phyloP scores from a whole-genome alignment of 2,797 vertebrate species.

The Pelochelys cantorii region DNA sequence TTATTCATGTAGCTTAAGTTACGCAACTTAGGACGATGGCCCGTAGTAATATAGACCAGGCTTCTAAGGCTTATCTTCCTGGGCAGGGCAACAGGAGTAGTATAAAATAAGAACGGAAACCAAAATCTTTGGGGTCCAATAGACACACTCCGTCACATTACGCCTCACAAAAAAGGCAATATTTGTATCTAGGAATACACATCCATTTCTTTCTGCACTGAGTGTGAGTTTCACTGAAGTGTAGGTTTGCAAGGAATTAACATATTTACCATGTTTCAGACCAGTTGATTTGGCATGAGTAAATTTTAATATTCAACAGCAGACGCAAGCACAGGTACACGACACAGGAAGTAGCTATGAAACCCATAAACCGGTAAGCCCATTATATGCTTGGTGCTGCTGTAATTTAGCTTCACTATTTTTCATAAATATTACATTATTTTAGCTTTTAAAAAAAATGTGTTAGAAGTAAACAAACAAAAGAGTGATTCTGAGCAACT shows the following conservation, averaged over 20 bases:
- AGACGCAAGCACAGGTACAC: background rate
- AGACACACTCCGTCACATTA: fast-evolving
- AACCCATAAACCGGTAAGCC: background rate
- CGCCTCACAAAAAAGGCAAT: background rate
- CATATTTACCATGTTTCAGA: background rate
- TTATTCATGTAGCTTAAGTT: no score
- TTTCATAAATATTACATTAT: background rate
- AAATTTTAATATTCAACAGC: background rate
- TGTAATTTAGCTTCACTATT: background rate
- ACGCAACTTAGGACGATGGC: no score
- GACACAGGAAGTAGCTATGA: background rate
- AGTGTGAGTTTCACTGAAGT: background rate
- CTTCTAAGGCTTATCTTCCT: background rate
- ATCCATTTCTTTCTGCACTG: background rate
- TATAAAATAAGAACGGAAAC: background rate
- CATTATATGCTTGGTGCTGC: background rate
- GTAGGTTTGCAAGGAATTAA: background rate
- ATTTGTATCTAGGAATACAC: background rate
- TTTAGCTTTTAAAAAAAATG: background rate
- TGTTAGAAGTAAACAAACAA: background rate
- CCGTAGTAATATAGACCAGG: background rate
- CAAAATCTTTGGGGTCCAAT: fast-evolving
- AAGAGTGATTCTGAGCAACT: background rate
- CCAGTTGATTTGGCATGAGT: background rate
- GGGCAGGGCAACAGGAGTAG: background rate